These are phyloP conservation scores for Argentina silus DNA, from an alignment of 2,797 vertebrate species.

Conservation along the genomic window DNA sequence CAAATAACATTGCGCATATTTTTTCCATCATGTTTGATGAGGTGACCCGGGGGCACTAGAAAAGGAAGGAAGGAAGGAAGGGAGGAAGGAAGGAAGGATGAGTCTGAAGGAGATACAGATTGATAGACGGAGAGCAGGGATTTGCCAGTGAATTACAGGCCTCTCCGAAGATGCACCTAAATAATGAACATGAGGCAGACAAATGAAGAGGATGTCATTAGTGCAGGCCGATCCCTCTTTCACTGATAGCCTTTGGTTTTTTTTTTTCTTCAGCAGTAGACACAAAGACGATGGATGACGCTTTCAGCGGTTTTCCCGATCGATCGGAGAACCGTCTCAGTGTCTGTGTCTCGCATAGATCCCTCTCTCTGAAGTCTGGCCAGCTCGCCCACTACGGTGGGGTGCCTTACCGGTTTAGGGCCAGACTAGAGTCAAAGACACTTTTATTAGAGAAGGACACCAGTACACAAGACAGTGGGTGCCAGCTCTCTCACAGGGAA, in stretches of 20 bases:
- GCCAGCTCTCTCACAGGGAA: not conserved
- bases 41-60: slow-evolving; percentile 39
- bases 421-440: slow-evolving; percentile 36
- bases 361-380: slow-evolving; percentile 63
- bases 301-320: slow-evolving; percentile 69
- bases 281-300: slow-evolving; percentile 66
- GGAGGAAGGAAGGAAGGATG: not conserved
- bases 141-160: slow-evolving; percentile 41
- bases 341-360: slow-evolving; percentile 68
- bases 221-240: slow-evolving; percentile 42
- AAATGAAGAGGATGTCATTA: slow-evolving; percentile 47
- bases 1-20: slow-evolving; percentile 56
- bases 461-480: slow-evolving; percentile 9
- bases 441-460: slow-evolving; percentile 32
- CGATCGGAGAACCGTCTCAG: slow-evolving; percentile 66
- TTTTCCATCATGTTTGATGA: slow-evolving; percentile 55
- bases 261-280: slow-evolving; percentile 54
- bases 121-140: slow-evolving; percentile 32
- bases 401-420: slow-evolving; percentile 45
- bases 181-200: slow-evolving; percentile 58
- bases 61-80: slow-evolving; percentile 28
- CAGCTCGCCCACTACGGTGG: slow-evolving; percentile 46
- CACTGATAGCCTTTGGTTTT: slow-evolving; percentile 47
- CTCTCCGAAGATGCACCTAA: slow-evolving; percentile 59
- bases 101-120: slow-evolving; percentile 17